phyloP scores from a whole-genome alignment of 2,113 vertebrate genomes.

The Daboia siamensis region DNA sequence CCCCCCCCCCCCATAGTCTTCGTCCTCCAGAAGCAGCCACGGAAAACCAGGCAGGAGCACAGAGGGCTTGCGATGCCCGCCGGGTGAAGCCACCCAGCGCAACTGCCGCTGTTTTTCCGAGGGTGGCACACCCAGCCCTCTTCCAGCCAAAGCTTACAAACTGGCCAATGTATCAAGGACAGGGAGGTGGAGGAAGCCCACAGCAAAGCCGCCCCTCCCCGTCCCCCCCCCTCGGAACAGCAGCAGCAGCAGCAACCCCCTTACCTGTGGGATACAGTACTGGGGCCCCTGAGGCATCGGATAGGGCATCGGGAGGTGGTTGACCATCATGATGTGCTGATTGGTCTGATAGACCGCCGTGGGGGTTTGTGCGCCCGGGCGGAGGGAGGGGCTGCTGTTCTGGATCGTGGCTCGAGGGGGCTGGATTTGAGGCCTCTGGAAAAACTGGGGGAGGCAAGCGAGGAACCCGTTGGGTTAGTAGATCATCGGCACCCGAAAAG shows the following conservation, averaged over 20 bases:
- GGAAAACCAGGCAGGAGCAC: background rate
- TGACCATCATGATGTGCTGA: conserved; percentile 96
- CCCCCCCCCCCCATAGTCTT: fast-evolving
- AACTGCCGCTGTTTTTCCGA: background rate
- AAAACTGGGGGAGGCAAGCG: conserved; percentile 77
- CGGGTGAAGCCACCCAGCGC: background rate
- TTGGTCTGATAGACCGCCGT: conserved; percentile 90
- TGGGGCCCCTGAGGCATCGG: conserved; percentile 90
- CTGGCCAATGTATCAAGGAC: background rate
- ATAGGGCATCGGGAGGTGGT: conserved; percentile 90
- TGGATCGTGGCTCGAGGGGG: conserved; percentile 86
- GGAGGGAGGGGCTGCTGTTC: conserved; percentile 87
- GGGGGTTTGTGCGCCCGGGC: conserved; percentile 86
- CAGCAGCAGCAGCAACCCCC: fast-evolving
- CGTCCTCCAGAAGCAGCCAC: background rate
- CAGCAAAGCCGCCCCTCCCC: background rate
- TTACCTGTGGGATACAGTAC: conserved; percentile 96
- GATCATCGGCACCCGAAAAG: background rate
- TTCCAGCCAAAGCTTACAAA: background rate
- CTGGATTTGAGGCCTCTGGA: conserved; percentile 95
- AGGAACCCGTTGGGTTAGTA: background rate
- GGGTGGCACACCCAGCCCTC: background rate
- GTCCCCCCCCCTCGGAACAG: background rate
- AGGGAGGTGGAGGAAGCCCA: background rate
- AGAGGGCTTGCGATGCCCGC: background rate